Base-by-base conservation (phyloP, 1,140 invertebrate genomes). In the Harpegnathos saltator region DNA sequence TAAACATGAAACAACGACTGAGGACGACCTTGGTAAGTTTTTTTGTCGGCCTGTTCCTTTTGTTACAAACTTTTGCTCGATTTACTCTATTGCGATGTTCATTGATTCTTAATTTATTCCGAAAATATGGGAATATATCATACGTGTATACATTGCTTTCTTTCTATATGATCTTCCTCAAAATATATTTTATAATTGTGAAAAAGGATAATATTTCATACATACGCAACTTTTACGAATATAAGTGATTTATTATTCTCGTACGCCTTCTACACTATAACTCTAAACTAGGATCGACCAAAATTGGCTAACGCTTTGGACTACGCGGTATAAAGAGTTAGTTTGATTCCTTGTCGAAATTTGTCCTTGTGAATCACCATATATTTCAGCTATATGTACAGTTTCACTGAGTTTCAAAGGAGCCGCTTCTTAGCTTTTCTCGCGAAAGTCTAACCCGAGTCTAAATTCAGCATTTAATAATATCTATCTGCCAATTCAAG, bases 291-390 rank as follows among this genome's bases (percentile, higher is more conserved):
- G 33, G 62, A 12, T 96, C 95, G 89, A 98, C 97, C 90, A 97
- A 98, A 22, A 95, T 95, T 26, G 98, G 93, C 56, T 95, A 91
- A 48, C 93, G 92, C 85, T 97, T 96, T 92, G 86, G 84, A 86
- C 74, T 98, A 97, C 5, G 96, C 97, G 1, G 94, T 87, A 19
- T 94, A 90, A 1, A 95, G 94, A 9, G 95, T 72, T 71, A 17
- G 14, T 83, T 65, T 59, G 82, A 84, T 69, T 56, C 44, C 97
- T 97, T 91, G 98, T 97, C 0, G 97, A 97, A 22, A 98, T 26
- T 66, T 91, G 98, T 90, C 65, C 98, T 97, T 0, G 97, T 95
- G 91, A 98, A 98, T 90, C 97, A 96, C 0, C 96, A 95, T 38
- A 24, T 44, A 59, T 56, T 86, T 56, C 19, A 15, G 19, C 91